Evolutionary conservation across 23 tunicate species (phyloP).

Genomic region (Styela plicata): DNA sequence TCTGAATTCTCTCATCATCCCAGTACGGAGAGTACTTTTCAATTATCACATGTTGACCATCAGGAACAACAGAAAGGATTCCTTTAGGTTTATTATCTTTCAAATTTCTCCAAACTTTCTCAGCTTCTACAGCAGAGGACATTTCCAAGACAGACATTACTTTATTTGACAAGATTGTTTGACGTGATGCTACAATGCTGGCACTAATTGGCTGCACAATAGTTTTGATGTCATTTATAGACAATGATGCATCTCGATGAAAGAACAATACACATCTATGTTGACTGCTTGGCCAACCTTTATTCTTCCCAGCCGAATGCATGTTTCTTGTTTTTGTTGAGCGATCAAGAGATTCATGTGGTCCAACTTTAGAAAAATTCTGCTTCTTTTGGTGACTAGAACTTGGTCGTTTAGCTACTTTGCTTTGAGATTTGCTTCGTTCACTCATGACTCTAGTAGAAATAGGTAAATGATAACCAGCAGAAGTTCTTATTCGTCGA

Average conservation of each 20-base stretch:
- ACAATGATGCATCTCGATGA: not conserved
- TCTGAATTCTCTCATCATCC: conserved; percentile 32
- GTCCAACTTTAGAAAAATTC: not conserved
- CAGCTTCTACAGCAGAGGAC: conserved; percentile 61
- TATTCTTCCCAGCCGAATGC: not conserved
- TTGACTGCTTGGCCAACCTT: conserved; percentile 18
- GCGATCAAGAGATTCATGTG: not conserved
- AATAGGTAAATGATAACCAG: not conserved
- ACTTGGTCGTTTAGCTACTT: not conserved
- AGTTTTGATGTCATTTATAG: not conserved
- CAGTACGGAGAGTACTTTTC: conserved; percentile 36
- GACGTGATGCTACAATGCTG: not conserved
- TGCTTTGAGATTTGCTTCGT: not conserved
- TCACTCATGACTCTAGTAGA: not conserved
- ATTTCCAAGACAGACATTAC: conserved; percentile 50
- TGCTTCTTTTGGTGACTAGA: not conserved
- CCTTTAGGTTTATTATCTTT: conserved; percentile 19
- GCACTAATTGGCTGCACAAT: not conserved
- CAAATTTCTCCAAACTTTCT: conserved; percentile 28
- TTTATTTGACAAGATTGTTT: not conserved
- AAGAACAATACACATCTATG: conserved; percentile 19
- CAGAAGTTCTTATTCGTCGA: not conserved
- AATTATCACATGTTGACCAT: conserved; percentile 2
- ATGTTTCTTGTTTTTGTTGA: not conserved
- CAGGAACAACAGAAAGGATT: conserved; percentile 41